A percentile compares a stretch with the other conserved stretches of the same genome.
Evolutionary conservation across 2,888 invertebrate species (phyloP).

Genomic region (Oscheius onirici): DNA sequence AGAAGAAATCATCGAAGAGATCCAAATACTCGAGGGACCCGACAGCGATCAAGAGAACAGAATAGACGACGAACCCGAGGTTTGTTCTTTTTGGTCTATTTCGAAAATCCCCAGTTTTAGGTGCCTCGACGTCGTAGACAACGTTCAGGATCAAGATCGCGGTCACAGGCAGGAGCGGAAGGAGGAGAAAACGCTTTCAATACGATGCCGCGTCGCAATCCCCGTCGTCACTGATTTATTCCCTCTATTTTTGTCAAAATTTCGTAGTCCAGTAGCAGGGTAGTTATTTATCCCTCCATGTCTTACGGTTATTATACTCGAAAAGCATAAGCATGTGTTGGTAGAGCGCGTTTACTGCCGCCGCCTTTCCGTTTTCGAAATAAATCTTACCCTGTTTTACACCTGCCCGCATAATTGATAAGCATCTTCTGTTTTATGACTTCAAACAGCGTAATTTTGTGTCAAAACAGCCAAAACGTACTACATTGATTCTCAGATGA

Average conservation of each 20-base stretch:
- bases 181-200: conserved; percentile 42
- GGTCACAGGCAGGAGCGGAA: conserved; percentile 35
- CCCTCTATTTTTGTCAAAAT: neutral
- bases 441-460: too few species aligned
- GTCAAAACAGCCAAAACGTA: conserved; percentile 12
- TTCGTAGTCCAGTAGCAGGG: neutral
- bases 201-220: conserved; percentile 56
- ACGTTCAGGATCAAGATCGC: conserved; percentile 43
- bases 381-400: too few species aligned
- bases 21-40: conserved; percentile 46
- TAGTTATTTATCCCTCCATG: conserved; percentile 19
- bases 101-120: neutral
- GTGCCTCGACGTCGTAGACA: conserved; percentile 36
- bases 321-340: neutral
- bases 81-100: neutral
- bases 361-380: conserved; percentile 5
- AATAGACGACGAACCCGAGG: conserved; percentile 19
- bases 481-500: conserved; percentile 16
- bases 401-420: conserved; percentile 1
- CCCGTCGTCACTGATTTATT: conserved; percentile 37
- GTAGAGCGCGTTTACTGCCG: neutral
- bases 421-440: neutral
- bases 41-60: conserved; percentile 35
- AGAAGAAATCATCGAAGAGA: conserved; percentile 35
- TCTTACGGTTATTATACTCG: conserved; percentile 13